A percentile compares a stretch with the other conserved stretches of the same genome.
Evolutionary conservation across 2,797 vertebrate species (phyloP).

Genomic region (Myiotriccus ornatus): DNA sequence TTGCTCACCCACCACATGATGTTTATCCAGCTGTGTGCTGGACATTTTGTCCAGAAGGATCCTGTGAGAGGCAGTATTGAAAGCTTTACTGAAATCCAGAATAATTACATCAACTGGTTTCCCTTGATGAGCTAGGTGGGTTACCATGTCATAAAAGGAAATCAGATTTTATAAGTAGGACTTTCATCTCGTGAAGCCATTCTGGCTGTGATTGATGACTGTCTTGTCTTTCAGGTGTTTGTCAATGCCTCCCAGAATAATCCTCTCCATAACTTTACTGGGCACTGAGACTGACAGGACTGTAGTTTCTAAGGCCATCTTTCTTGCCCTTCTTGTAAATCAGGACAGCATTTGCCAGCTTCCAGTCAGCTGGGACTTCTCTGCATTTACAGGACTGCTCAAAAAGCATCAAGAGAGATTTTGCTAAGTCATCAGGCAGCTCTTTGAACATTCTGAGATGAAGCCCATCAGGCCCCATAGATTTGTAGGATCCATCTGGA

Average conservation of each 20-base stretch:
- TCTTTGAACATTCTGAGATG: neutral
- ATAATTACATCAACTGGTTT: neutral
- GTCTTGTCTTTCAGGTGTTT: neutral
- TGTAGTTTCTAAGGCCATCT: neutral
- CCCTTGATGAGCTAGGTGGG: neutral
- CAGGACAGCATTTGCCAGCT: neutral
- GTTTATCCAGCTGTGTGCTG: neutral
- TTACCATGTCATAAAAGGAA: neutral
- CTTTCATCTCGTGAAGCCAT: neutral
- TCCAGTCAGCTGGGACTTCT: neutral
- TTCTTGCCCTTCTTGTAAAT: neutral
- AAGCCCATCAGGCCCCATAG: neutral
- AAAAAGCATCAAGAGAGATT: neutral
- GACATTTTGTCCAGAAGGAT: neutral
- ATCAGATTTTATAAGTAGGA: neutral
- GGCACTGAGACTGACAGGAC: neutral
- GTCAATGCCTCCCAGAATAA: neutral
- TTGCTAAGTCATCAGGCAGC: neutral
- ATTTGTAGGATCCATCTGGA: neutral
- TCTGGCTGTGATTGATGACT: neutral
- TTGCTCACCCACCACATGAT: neutral
- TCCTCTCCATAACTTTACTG: neutral
- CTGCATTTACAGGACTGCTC: neutral
- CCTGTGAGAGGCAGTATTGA: neutral
- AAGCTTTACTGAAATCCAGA: neutral